These are phyloP conservation scores for Carduelis carduelis DNA, from an alignment of 2,797 vertebrate species.

Conservation along the genomic window DNA sequence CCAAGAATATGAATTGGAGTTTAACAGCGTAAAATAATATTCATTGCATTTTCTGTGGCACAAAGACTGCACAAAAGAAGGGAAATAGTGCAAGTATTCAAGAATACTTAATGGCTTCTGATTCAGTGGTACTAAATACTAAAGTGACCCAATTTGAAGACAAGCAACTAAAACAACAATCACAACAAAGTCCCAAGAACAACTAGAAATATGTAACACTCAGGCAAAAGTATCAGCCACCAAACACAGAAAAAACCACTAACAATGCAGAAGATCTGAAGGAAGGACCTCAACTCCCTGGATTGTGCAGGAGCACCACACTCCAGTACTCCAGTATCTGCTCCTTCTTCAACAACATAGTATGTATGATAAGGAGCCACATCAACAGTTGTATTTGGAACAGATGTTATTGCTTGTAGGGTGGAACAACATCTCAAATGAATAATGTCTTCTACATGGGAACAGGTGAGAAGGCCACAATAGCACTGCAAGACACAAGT, in stretches of 20 bases:
- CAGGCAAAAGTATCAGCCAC: neutral
- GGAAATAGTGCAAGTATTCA: neutral
- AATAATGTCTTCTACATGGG: neutral
- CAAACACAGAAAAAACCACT: neutral
- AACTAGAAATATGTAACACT: neutral
- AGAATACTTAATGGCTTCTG: neutral
- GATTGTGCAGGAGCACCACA: neutral
- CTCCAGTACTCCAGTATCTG: neutral
- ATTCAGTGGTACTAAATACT: neutral
- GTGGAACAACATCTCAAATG: neutral
- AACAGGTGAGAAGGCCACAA: neutral
- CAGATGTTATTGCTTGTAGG: neutral
- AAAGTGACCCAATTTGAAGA: neutral
- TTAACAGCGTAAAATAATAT: neutral
- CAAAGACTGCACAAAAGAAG: neutral
- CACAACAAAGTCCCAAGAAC: neutral
- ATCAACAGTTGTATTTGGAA: neutral
- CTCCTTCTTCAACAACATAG: neutral
- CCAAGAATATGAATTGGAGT: neutral
- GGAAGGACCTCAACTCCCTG: neutral
- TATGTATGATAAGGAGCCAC: neutral
- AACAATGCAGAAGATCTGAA: neutral
- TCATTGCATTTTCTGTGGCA: neutral
- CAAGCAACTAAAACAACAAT: neutral
- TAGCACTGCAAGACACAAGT: neutral